Conservation (phyloP, 2,797 vertebrate genomes). For the Syndactyla subalaris region DNA sequence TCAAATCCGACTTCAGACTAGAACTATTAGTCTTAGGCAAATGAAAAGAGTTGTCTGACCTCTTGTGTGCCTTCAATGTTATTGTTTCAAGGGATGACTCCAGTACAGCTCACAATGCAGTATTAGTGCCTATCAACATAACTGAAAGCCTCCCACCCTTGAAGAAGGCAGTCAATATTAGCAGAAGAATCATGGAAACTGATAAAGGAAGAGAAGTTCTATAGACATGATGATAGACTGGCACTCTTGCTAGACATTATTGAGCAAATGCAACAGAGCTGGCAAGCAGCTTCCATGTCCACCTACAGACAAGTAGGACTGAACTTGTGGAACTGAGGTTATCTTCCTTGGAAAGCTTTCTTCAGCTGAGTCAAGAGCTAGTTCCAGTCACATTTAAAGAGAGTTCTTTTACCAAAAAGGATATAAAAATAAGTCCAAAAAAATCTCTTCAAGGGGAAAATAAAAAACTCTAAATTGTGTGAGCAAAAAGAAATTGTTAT, state of each 20-base stretch:
- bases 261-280: background rate
- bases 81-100: background rate
- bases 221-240: background rate
- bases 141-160: background rate
- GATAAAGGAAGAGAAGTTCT: background rate
- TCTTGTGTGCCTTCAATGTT: background rate
- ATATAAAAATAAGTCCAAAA: background rate
- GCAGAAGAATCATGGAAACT: background rate
- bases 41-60: background rate
- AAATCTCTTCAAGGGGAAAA: background rate
- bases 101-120: background rate
- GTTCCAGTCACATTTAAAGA: background rate
- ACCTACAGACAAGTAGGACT: background rate
- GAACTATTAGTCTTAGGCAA: background rate
- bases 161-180: background rate
- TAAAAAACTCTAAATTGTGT: background rate
- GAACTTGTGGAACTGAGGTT: background rate
- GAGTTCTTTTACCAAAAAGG: background rate
- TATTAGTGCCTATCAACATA: background rate
- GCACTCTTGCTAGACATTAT: background rate
- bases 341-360: background rate
- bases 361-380: background rate
- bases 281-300: background rate
- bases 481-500: background rate
- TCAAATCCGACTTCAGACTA: background rate